A percentile compares a stretch with the other conserved stretches of the same genome.
These are phyloP conservation scores for Eustalomyia histrio DNA, from an alignment of 2,888 invertebrate genomes.

Conservation along the genomic window DNA sequence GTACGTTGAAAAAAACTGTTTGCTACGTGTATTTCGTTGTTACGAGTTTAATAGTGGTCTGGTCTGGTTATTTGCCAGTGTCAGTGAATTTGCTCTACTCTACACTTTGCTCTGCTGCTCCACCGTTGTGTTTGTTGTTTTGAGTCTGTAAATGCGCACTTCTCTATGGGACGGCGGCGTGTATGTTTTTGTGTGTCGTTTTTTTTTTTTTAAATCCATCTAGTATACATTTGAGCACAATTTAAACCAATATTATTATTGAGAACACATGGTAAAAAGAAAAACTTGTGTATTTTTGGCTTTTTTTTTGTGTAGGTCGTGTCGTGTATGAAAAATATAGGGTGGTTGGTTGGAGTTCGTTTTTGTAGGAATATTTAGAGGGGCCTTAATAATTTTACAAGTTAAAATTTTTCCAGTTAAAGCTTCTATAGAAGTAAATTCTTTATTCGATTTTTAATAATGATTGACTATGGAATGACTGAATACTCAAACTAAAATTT, in stretches of 20 bases:
- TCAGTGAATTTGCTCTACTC: conserved; percentile 41
- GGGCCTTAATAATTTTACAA: conserved; percentile 35
- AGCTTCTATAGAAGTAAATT: no score
- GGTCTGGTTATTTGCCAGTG: conserved; percentile 48
- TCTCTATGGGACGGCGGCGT: conserved; percentile 8
- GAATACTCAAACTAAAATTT: no score
- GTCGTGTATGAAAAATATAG: conserved; percentile 44
- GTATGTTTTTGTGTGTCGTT: conserved; percentile 1
- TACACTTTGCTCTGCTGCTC: conserved; percentile 14
- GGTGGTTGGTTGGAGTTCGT: not conserved
- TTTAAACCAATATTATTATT: conserved; percentile 51
- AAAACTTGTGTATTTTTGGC: conserved; percentile 56
- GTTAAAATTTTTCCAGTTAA: no score
- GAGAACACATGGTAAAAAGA: conserved; percentile 64
- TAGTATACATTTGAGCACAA: conserved; percentile 57
- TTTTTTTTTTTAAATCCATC: conserved; percentile 40
- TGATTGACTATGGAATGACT: no score
- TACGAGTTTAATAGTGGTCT: conserved; percentile 58
- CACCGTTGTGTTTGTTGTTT: conserved; percentile 4
- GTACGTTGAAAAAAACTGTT: conserved; percentile 62
- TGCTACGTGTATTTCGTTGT: conserved; percentile 64
- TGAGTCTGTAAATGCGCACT: conserved; percentile 57
- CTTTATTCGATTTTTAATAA: no score
- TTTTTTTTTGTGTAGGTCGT: conserved; percentile 67
- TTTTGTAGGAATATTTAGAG: not conserved